Base-by-base conservation (phyloP, 2,888 invertebrate genomes). In the Tachina fera region DNA sequence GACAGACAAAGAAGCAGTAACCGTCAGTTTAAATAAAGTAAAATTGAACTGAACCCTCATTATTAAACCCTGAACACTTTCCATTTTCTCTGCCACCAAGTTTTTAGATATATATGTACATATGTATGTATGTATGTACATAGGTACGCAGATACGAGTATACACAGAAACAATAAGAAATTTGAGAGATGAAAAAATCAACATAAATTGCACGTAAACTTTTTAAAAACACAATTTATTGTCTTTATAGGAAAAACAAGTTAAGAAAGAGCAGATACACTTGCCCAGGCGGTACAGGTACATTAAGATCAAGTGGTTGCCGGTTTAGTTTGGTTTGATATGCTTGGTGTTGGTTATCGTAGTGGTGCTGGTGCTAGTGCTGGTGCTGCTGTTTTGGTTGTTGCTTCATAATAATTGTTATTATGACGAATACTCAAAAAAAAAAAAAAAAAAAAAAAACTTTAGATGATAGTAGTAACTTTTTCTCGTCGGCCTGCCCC, bases 1-100 rank as follows among this genome's bases (percentile, higher is more conserved):
- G n/a, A 63, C 53, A 65, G 58, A 65, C 43, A 49, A 22, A 45
- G 76, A 68, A 51, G 51, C 81, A 49, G 58, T 74, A 76, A 77
- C 39, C 39, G 61, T 43, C 16, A 53, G 51, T 71, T 70, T 61
- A 78, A 71, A 53, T 70, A 61, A 61, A 78, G 60, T 41, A 71
- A 76, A 63, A 76, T 82, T 85, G 77, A 82, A 75, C 74, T 78
- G 49, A 77, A 49, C 11, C 31, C 41, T 51, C 70, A 70, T 45
- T 79, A 75, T 76, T 71, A 78, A 86, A 67, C 65, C 72, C 67
- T 70, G 75, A 79, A 68, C 86, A 88, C 88, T 88, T 88, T 87
- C 88, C 88, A 87, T 88, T 88, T 88, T 88, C 85, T 79, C 87
- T 87, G 79, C 72, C 85, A 72, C 58, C 76, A 60, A 79, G 63